These are phyloP conservation scores for Nesometra sesokonis DNA, from an alignment of 35 echinoderm and acorn worm genomes.

Conservation along the genomic window DNA sequence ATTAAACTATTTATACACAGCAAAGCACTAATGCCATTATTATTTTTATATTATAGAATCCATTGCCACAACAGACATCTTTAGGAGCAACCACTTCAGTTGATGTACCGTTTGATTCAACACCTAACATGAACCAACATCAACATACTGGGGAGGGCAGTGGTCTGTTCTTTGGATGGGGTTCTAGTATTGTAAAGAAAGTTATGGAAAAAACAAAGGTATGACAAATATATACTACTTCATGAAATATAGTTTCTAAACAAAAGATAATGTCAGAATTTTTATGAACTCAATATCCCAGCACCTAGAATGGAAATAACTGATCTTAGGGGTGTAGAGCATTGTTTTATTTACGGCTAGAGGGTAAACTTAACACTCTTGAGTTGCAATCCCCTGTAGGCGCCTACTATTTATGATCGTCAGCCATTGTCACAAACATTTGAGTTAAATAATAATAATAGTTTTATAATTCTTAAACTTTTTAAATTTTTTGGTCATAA, in stretches of 20 bases:
- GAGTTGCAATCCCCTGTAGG: too few relatives aligned
- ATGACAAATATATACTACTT: not conserved
- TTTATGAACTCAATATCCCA: not conserved
- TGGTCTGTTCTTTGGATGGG: constrained; percentile 65
- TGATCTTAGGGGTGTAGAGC: too few relatives aligned
- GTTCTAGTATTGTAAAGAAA: constrained; percentile 70
- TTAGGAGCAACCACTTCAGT: not conserved
- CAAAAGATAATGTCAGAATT: not conserved
- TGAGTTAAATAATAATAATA: too few relatives aligned
- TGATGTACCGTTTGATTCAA: not conserved
- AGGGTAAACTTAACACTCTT: too few relatives aligned
- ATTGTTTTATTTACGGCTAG: too few relatives aligned
- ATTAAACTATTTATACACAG: too few relatives aligned
- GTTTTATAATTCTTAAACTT: too few relatives aligned
- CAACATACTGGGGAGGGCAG: not conserved
- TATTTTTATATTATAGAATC: not conserved
- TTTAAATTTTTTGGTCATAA: too few relatives aligned
- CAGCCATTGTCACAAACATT: too few relatives aligned
- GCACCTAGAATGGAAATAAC: not conserved
- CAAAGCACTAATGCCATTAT: too few relatives aligned
- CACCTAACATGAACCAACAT: not conserved
- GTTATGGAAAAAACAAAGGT: constrained; percentile 97
- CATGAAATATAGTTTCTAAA: not conserved
- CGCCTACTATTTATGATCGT: too few relatives aligned
- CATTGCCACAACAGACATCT: not conserved